Evolutionary conservation across 2,113 vertebrate species (phyloP), one percentile per base, ranked within the genome.

Genomic region (Pseudois nayaur): DNA sequence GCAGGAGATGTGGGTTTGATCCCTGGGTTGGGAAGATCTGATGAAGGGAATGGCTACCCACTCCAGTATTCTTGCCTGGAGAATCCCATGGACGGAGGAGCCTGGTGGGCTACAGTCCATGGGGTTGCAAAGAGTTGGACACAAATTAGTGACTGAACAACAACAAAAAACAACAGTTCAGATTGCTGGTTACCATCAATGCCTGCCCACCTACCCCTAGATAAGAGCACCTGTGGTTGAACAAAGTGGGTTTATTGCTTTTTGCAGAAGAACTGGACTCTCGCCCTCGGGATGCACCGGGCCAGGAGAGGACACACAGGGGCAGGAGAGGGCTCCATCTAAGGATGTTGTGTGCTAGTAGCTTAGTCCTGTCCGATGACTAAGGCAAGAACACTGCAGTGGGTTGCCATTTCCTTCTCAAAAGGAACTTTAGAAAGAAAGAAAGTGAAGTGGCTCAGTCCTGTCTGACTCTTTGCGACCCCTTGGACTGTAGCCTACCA

Each of bases 281-380:
- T 52, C 11, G 8, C 10, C 6, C 1, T 0, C 4, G 48, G 5
- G 27, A 7, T 2, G 1, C 27, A 3, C 0, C 2, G 48, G 3
- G 17, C 10, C 2, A 31, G 48, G 67, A 11, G 31, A 55, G 36
- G 23, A 3, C 0, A 3, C n/a, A 3, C 0, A 3, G 48, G 3
- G 17, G 14, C 2, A 31, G 48, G 67, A 11, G 31, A 55, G 36
- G 23, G 2, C 31, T 84, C 33, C 15, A 57, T 67, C 64, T 19
- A 21, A 67, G 64, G 64, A 21, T 67, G 8, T 1, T 67, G 33
- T 10, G 15, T 19, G 8, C 19, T 10, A 19, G 64, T 36, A 10
- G 64, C 3, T 67, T 10, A n/a, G 64, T 71, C 9, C 4, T 71
- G 8, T 71, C n/a, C 1, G 4, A 36, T 9, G 9, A 25, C 23